These are phyloP conservation scores for Hipparchia semele DNA, from an alignment of 2,888 invertebrate genomes.

Conservation along the genomic window DNA sequence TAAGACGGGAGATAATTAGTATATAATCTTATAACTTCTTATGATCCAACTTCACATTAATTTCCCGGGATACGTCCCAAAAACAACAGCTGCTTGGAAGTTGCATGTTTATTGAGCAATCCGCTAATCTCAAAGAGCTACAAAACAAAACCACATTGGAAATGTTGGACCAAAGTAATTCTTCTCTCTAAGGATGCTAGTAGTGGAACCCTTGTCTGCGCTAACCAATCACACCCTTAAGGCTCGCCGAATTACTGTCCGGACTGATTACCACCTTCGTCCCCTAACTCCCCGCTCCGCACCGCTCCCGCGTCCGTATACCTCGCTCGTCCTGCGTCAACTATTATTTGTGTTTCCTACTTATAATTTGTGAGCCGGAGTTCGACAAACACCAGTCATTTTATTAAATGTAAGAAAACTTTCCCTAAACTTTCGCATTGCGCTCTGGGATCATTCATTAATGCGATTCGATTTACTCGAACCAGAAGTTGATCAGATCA, in stretches of 20 bases:
- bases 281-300: conserved; percentile 49
- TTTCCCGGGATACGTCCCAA: conserved; percentile 78
- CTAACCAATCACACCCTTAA: conserved; percentile 82
- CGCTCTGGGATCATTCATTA: conserved; percentile 65
- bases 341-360: conserved; percentile 80
- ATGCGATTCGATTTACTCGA: conserved; percentile 62
- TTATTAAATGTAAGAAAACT: conserved; percentile 78
- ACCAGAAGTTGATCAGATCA: conserved; percentile 53
- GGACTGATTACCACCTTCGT: conserved; percentile 73
- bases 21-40: not conserved
- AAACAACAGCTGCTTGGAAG: conserved; percentile 72
- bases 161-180: conserved; percentile 81
- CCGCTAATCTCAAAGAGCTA: conserved; percentile 81
- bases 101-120: conserved; percentile 80
- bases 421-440: conserved; percentile 62
- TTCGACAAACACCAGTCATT: conserved; percentile 74
- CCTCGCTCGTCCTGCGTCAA: conserved; percentile 68
- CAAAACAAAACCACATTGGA: conserved; percentile 81
- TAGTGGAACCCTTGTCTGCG: conserved; percentile 79
- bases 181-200: conserved; percentile 78
- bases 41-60: conserved; percentile 70
- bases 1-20: not conserved
- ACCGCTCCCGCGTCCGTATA: conserved; percentile 46
- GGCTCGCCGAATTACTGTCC: conserved; percentile 80
- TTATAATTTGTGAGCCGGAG: conserved; percentile 78